Evolutionary conservation across 2,888 invertebrate genomes (phyloP), one percentile per base, ranked within the genome.

Genomic region (Acholoe squamosa): DNA sequence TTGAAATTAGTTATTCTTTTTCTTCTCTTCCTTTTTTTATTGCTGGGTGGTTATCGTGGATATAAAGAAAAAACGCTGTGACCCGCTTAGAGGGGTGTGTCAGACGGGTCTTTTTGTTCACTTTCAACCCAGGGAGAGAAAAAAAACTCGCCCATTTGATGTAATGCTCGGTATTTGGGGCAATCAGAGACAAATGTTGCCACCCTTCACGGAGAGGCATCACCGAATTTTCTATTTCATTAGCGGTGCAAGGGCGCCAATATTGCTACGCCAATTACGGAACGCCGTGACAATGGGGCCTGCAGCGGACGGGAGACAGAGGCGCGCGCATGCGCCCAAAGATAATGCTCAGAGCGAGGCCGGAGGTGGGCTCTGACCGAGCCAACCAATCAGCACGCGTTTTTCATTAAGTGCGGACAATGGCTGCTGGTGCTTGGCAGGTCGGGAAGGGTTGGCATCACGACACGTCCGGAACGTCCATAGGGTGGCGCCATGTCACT

Each of bases 321-420:
- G 52, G 56, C 52, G n/a, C 54, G 86, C 86, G 86, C 86, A 86
- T 86, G 86, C 25, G 22, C 54, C 86, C n/a, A 56, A 86, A 54
- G 86, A 86, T 86, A 86, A 86, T 86, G 86, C 86, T 28, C 86
- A 52, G 28, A 56, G 86, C 86, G 86, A 86, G 86, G 86, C 86
- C 56, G 52, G 52, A 56, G 86, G 86, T 52, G 52, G 86, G 56
- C 86, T 31, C 56, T 52, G 54, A 28, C 86, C 54, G 86, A 86
- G 86, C 25, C 86, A 86, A 56, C 86, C 86, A 86, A 86, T 86
- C 86, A 86, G 86, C 86, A 86, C 56, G 54, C 54, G 52, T 86
- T 86, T 86, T 86, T 86, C 86, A 86, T 86, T 86, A 86, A 86
- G 52, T 25, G 54, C 54, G 28, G 54, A 86, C 86, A 86, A 86